These are phyloP conservation scores for Schizopygopsis pylzovi DNA, from an alignment of 2,797 vertebrate genomes.

Conservation along the genomic window DNA sequence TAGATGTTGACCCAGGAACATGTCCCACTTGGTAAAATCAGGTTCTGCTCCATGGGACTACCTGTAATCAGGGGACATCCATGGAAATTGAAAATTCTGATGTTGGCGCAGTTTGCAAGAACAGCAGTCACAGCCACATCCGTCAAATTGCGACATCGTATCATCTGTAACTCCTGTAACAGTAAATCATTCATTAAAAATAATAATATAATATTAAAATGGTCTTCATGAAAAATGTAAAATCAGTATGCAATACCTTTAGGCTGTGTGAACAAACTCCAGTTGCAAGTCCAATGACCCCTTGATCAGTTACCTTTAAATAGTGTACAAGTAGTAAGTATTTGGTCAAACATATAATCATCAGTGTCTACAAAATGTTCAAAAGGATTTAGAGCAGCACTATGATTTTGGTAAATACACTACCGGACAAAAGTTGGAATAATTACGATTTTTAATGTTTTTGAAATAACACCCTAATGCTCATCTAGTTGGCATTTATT, in stretches of 20 bases:
- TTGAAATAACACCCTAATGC: neutral
- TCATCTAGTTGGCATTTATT: neutral
- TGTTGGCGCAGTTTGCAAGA: conserved; percentile 81
- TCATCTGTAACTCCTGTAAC: conserved; percentile 85
- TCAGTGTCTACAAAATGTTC: neutral
- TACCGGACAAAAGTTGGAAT: neutral
- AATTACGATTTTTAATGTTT: neutral
- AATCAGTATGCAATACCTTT: conserved; percentile 77
- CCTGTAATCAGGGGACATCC: conserved; percentile 87
- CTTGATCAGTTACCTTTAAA: conserved; percentile 83
- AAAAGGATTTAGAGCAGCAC: neutral
- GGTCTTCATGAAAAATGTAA: neutral
- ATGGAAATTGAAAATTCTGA: conserved; percentile 84
- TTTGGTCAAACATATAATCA: neutral
- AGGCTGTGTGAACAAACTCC: conserved; percentile 82
- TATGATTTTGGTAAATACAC: neutral
- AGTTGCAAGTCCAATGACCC: conserved; percentile 81
- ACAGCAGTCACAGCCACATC: conserved; percentile 82
- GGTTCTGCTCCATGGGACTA: conserved; percentile 59
- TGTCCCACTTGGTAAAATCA: too few relatives aligned
- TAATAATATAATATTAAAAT: neutral
- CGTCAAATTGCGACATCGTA: conserved; percentile 80
- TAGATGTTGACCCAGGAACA: too few relatives aligned
- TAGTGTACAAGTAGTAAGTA: neutral
- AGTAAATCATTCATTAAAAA: neutral